phyloP scores from a whole-genome alignment of 2,797 vertebrate genomes.

The Heteromormyrus szaboi region DNA sequence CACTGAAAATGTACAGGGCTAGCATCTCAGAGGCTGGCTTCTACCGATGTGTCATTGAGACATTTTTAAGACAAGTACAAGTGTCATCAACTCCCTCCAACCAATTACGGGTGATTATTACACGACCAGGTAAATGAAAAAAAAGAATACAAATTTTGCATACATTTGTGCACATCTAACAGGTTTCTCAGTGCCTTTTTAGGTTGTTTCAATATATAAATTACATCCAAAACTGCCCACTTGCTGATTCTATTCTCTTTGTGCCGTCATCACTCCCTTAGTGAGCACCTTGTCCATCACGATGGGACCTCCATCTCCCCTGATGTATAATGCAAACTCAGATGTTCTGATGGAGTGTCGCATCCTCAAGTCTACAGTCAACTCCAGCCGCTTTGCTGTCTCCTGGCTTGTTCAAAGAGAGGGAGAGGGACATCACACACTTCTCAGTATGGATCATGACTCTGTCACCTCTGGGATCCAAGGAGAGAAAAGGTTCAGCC shows the following conservation, averaged over 20 bases:
- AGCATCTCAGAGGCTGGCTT: conserved; percentile 47
- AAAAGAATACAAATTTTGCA: background rate
- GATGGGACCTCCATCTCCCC: background rate
- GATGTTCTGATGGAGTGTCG: conserved; percentile 60
- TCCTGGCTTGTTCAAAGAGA: conserved; percentile 59
- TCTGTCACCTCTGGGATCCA: conserved; percentile 36
- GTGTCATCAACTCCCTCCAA: conserved; percentile 48
- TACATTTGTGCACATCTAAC: background rate
- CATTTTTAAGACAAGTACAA: conserved; percentile 40
- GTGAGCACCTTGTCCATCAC: conserved; percentile 49
- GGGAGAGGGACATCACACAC: conserved; percentile 28
- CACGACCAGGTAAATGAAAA: conserved; percentile 49
- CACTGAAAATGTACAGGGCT: conserved; percentile 42
- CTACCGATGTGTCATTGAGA: conserved; percentile 53
- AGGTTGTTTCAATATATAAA: background rate
- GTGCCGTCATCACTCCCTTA: conserved; percentile 23
- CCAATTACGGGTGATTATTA: conserved; percentile 38
- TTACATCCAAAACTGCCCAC: background rate
- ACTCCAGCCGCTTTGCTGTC: conserved; percentile 53
- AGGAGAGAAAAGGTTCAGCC: conserved; percentile 44
- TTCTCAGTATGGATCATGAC: conserved; percentile 45
- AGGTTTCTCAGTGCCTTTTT: background rate
- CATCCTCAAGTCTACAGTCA: conserved; percentile 34
- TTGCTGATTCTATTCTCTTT: background rate
- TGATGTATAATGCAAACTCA: conserved; percentile 35